A percentile compares a stretch with the other conserved stretches of the same genome.
These are phyloP conservation scores for Peromyscus maniculatus DNA, from an alignment of 2,113 vertebrate genomes.

Conservation along the genomic window DNA sequence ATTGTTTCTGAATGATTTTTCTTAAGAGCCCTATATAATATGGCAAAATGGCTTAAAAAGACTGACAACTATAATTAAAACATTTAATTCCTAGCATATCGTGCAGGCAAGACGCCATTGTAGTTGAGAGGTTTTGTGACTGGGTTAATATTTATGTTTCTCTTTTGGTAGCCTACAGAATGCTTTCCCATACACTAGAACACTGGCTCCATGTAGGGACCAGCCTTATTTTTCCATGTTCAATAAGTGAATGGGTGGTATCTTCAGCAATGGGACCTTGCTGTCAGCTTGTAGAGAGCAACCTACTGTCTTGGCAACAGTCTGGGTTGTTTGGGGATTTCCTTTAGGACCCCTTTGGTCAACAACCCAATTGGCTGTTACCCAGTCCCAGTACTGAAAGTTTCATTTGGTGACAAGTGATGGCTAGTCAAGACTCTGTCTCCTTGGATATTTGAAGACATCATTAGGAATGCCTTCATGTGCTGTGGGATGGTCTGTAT, in stretches of 20 bases:
- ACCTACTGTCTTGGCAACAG: background rate
- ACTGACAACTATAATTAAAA: background rate
- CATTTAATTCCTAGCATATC: background rate
- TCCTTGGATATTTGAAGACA: background rate
- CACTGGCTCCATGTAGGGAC: background rate
- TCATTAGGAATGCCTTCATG: background rate
- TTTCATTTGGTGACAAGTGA: background rate
- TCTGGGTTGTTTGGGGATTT: background rate
- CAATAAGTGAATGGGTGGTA: background rate
- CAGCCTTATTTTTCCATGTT: background rate
- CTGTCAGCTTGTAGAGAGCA: background rate
- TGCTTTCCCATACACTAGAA: background rate
- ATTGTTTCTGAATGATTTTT: slow-evolving; percentile 18
- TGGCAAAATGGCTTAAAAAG: background rate
- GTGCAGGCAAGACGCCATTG: background rate
- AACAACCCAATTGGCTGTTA: background rate
- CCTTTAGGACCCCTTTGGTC: background rate
- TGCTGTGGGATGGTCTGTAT: too few species aligned
- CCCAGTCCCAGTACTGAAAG: background rate
- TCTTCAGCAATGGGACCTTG: background rate
- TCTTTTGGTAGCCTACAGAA: background rate
- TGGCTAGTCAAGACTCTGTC: background rate
- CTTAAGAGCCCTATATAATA: background rate
- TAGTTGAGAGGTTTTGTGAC: background rate
- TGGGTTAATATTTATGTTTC: background rate